Evolutionary conservation across 2,797 vertebrate genomes (phyloP), one percentile per base, ranked within the genome.

Genomic region (Danio kyathit): DNA sequence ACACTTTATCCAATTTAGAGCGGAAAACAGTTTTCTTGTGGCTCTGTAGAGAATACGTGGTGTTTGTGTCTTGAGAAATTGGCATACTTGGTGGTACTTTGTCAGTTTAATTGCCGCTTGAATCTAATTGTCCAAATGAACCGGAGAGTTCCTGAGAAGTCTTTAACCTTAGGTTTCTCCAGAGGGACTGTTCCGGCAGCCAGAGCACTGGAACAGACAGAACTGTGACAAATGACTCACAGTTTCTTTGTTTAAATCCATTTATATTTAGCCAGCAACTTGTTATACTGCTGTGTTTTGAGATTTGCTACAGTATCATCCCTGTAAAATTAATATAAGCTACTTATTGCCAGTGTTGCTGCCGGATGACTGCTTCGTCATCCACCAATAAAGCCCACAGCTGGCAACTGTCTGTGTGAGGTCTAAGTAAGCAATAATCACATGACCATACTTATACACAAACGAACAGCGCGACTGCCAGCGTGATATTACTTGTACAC

Each of bases 41-140:
- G 49, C 2, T 21, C 17, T 76, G 9, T 16, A 11, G 17, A 65
- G 40, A 76, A 76, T 44, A 21, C 0, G 48, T 14, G n/a, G 13
- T 17, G 12, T 57, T 29, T 69, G 13, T 49, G 19, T 7, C 56
- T 60, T 52, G 29, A 52, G 49, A 52, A 70, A 70, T 40, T 52
- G 49, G 49, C 49, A 17, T 70, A 40, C 67, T 54, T 70, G 6
- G 16, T 54, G 29, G 29, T 41, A 70, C 49, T 41, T 70, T 70
- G 10, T 13, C 49, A 54, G 67, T 70, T 41, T 54, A 70, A 54
- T 54, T 70, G 29, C 49, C 41, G 38, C 49, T 70, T 0, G 16
- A 52, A 54, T 54, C 38, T 54, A 41, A 69, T 38, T 69, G 14
- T 69, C 21, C 48, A 38, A 38, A 38, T 51, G 13, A 38, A 51